These are phyloP conservation scores for Esox lucius DNA, from an alignment of 2,797 vertebrate species.

Conservation along the genomic window DNA sequence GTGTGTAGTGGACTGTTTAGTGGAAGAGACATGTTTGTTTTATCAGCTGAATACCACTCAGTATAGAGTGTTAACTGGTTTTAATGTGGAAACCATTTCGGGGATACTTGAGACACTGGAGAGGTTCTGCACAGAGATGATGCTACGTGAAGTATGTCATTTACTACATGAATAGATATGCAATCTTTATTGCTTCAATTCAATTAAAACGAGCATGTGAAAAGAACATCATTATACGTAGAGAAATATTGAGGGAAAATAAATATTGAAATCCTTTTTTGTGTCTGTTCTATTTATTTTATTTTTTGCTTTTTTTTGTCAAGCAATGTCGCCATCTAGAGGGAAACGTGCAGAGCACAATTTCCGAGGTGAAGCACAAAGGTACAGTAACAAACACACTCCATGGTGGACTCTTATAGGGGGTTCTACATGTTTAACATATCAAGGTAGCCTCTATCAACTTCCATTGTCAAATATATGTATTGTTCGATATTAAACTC, in stretches of 20 bases:
- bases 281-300: slow-evolving; percentile 10
- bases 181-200: neutral
- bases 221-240: slow-evolving; percentile 28
- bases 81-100: neutral
- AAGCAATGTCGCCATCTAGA: slow-evolving; percentile 96
- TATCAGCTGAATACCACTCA: neutral
- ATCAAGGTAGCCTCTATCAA: neutral
- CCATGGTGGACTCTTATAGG: neutral
- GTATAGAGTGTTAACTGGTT: neutral
- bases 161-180: neutral
- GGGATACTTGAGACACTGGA: neutral
- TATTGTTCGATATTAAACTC: neutral
- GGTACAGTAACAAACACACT: neutral
- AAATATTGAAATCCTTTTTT: slow-evolving; percentile 25
- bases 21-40: neutral
- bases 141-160: neutral
- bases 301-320: slow-evolving; percentile 59
- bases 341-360: slow-evolving; percentile 58
- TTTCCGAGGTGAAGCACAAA: neutral
- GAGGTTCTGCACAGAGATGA: neutral
- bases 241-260: slow-evolving; percentile 13
- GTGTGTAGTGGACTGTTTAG: neutral
- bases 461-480: neutral
- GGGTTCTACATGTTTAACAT: neutral
- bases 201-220: neutral